phyloP scores from a whole-genome alignment of 2,888 invertebrate species.

The Neocrepidodera transversa region DNA sequence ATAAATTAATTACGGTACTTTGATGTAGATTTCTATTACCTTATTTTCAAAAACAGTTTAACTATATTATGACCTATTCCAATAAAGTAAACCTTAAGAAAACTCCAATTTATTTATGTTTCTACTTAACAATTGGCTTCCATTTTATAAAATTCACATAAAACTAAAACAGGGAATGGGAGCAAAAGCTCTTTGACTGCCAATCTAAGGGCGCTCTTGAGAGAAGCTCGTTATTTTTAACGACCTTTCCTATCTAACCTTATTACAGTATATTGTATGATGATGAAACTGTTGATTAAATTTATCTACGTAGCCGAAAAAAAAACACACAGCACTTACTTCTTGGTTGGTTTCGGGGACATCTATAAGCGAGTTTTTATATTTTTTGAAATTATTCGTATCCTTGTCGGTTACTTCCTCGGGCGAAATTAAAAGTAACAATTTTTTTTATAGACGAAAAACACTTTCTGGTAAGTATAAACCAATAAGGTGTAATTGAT shows the following conservation, averaged over 20 bases:
- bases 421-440: neutral
- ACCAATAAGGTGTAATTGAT: no score
- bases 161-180: constrained; percentile 30
- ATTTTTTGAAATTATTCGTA: neutral
- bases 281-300: constrained; percentile 46
- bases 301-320: constrained; percentile 32
- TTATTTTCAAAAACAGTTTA: no score
- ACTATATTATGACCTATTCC: no score
- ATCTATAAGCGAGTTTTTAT: neutral
- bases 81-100: no score
- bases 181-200: constrained; percentile 37
- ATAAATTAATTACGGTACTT: no score
- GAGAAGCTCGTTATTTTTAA: constrained; percentile 52
- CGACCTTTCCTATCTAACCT: constrained; percentile 40
- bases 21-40: no score
- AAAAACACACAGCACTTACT: constrained; percentile 20
- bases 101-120: no score
- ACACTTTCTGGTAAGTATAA: no score
- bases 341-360: neutral
- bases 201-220: constrained; percentile 40
- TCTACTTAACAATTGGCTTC: constrained; percentile 23
- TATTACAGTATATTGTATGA: constrained; percentile 48
- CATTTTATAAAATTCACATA: constrained; percentile 43
- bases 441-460: no score
- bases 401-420: neutral